Evolutionary conservation across 2,797 vertebrate species (phyloP).

Genomic region (Aplochiton taeniatus): DNA sequence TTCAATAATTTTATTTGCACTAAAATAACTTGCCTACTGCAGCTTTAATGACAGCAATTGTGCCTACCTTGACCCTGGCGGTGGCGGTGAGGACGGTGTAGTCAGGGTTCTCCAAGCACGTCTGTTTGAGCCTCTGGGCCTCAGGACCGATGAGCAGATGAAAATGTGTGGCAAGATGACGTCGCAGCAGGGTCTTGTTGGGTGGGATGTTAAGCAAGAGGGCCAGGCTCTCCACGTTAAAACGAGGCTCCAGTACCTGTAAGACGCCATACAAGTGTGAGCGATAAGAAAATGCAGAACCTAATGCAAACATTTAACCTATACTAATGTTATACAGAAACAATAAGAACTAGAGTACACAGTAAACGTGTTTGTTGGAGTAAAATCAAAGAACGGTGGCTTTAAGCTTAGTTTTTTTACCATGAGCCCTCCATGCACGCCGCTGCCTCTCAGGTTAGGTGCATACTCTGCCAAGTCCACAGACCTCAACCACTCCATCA

Average conservation of each 20-base stretch:
- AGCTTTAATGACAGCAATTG: not conserved
- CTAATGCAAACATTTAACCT: not conserved
- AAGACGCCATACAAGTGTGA: not conserved
- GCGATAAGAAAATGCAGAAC: not conserved
- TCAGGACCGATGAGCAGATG: constrained; percentile 90
- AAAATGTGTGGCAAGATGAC: constrained; percentile 95
- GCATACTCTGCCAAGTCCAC: constrained; percentile 94
- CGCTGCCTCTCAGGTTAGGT: constrained; percentile 92
- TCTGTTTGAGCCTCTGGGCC: constrained; percentile 89
- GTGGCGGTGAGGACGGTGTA: constrained; percentile 88
- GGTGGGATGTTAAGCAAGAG: constrained; percentile 95
- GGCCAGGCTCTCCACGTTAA: constrained; percentile 95
- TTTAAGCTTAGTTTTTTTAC: constrained; percentile 58
- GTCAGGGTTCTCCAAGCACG: constrained; percentile 89
- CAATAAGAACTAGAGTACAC: no score
- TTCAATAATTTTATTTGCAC: no score
- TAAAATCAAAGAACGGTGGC: no score
- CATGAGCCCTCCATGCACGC: constrained; percentile 94
- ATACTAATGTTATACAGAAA: not conserved
- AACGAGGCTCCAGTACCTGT: constrained; percentile 94
- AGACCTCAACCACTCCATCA: constrained; percentile 96
- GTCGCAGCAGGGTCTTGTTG: constrained; percentile 90
- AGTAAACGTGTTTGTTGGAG: no score
- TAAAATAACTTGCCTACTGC: not conserved
- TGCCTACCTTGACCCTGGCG: constrained; percentile 90